These are phyloP conservation scores for Neodontobutis hainanensis DNA, from an alignment of 2,113 vertebrate genomes.

Conservation along the genomic window DNA sequence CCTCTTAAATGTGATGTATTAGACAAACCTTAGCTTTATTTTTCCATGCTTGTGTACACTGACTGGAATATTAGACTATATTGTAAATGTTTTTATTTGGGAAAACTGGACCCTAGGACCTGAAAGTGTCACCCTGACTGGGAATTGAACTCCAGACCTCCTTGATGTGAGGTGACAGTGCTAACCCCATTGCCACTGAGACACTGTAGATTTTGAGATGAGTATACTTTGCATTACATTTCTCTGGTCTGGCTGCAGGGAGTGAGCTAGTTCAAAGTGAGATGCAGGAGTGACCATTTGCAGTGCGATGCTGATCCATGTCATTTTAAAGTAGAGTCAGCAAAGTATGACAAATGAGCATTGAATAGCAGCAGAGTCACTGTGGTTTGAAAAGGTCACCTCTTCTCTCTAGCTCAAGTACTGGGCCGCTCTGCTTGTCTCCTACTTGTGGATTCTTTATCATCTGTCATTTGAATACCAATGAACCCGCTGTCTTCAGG, in stretches of 20 bases:
- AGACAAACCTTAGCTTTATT: no score
- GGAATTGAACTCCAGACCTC: no score
- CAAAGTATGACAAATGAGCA: slow-evolving; percentile 66
- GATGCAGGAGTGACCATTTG: slow-evolving; percentile 26
- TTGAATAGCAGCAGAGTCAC: slow-evolving; percentile 34
- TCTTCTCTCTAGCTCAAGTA: slow-evolving; percentile 38
- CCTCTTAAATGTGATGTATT: background rate
- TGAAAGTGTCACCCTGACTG: no score
- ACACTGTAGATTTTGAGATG: no score
- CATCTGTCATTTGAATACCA: slow-evolving; percentile 45
- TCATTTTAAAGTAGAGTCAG: slow-evolving; percentile 54
- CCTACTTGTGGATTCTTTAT: slow-evolving; percentile 40
- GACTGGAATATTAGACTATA: background rate
- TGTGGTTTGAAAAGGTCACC: slow-evolving; percentile 59
- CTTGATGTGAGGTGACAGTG: no score
- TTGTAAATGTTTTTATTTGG: background rate
- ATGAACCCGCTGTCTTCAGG: slow-evolving; percentile 1
- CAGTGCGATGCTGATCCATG: slow-evolving; percentile 49
- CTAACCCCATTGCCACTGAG: no score
- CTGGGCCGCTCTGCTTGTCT: slow-evolving; percentile 32
- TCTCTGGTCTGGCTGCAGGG: background rate
- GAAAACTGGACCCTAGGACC: no score
- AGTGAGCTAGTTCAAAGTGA: slow-evolving; percentile 35
- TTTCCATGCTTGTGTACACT: background rate
- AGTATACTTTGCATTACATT: background rate